phyloP scores from a whole-genome alignment of 23 tunicate species.

The Aplidium turbinatum region DNA sequence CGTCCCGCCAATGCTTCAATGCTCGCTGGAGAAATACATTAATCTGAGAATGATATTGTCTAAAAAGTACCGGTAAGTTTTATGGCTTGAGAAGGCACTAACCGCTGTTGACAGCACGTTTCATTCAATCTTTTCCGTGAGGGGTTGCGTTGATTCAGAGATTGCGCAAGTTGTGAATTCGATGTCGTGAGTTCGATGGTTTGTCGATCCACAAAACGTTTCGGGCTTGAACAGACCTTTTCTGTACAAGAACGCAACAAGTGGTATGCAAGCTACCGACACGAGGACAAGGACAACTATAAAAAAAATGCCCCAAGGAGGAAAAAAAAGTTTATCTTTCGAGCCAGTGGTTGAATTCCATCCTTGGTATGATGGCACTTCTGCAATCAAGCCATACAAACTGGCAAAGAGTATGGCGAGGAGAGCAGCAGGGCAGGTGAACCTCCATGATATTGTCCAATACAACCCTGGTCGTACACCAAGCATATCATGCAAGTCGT shows the following conservation, averaged over 20 bases:
- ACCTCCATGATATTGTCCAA: constrained; percentile 77
- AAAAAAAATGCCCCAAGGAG: constrained; percentile 58
- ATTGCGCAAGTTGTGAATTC: neutral
- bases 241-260: constrained; percentile 42
- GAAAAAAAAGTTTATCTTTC: constrained; percentile 35
- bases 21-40: too few species aligned
- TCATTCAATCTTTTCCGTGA: neutral
- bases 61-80: too few species aligned
- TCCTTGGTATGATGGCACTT: constrained; percentile 40
- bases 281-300: constrained; percentile 43
- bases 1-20: too few species aligned
- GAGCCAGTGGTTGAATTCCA: constrained; percentile 53
- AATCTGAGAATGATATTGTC: too few species aligned
- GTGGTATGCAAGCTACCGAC: constrained; percentile 68
- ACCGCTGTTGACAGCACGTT: too few species aligned
- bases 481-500: constrained; percentile 70
- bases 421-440: constrained; percentile 62
- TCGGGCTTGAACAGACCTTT: constrained; percentile 35
- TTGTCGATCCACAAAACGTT: neutral
- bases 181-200: neutral
- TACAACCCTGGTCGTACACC: constrained; percentile 47
- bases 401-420: constrained; percentile 57
- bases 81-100: too few species aligned
- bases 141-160: constrained; percentile 41
- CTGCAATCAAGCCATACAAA: constrained; percentile 25